Base-by-base conservation (phyloP, 2,113 vertebrate species). In the Euleptes europaea region DNA sequence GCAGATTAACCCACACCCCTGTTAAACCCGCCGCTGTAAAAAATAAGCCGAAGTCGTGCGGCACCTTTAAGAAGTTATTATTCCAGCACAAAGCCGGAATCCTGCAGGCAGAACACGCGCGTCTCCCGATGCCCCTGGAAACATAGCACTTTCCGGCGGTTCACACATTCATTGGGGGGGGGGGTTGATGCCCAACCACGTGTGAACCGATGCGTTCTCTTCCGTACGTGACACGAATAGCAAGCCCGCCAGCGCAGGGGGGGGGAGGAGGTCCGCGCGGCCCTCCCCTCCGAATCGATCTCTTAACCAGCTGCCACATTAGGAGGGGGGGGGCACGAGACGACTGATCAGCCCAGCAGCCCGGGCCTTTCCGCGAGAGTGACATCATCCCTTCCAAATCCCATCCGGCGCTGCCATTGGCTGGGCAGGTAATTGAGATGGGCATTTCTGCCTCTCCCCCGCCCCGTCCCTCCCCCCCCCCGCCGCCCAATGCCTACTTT, bases 371-470 rank as follows among this genome's bases (percentile, higher is more conserved):
- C 31, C 72, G 42, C 72, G 57, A 11, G 47, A 72, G 80, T 87
- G 86, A 87, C 86, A 83, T 87, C 86, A 87, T 72, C 74, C 17
- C 80, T 65, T 65, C 75, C 84, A 83, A 78, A 78, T 49, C 80
- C 86, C 74, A 65, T 15, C 51, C 80, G 10, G 86, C 86, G 28
- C 74, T 49, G 80, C 86, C 71, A 87, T 87, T 87, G 86, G 86
- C 80, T 78, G 33, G 42, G 15, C 66, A 72, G 86, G 74, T 83
- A 78, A 83, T 78, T 33, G 80, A 78, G 85, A 63, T 2, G 51
- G 85, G 80, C 38, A 70, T 70, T 81, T 70, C 47, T 60, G 73
- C 31, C n/a, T 42, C n/a, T 44, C 35, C 38, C 44, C 42, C 33
- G 28, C 19, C 42, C 63, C 60, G 1, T 2, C 38, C 13, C 28